Conservation (phyloP, 92 coral and sea anemone genomes). For the Umimayanthus chanpuru region DNA sequence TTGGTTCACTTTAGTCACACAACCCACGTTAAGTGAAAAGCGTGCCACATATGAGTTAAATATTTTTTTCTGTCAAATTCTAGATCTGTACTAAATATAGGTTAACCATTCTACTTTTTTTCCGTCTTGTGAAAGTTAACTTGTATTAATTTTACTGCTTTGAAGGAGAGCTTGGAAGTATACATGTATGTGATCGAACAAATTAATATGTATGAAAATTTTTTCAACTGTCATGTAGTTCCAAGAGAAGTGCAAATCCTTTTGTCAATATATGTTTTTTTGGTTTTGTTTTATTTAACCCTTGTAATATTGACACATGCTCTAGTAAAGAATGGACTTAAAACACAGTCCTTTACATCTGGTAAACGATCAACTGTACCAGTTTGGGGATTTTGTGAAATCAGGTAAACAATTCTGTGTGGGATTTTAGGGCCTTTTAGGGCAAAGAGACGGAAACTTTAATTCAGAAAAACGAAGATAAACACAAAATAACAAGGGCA, state of each 20-base stretch:
- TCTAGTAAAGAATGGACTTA: not conserved
- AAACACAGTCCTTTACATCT: not conserved
- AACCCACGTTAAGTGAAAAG: not conserved
- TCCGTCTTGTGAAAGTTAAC: not conserved
- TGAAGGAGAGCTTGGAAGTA: not conserved
- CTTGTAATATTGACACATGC: constrained; percentile 17
- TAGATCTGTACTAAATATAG: not conserved
- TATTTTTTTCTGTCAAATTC: not conserved
- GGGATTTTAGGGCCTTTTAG: not conserved
- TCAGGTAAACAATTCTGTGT: too few species aligned
- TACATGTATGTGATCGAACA: not conserved
- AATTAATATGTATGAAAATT: not conserved
- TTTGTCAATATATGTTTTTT: constrained; percentile 8
- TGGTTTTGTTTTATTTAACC: not conserved
- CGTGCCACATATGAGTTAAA: not conserved
- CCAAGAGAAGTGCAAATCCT: not conserved
- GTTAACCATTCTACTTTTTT: too few species aligned
- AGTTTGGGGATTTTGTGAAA: not conserved
- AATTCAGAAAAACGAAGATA: constrained; percentile 10
- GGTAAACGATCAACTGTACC: not conserved
- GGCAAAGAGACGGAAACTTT: constrained; percentile 5
- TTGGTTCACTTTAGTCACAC: constrained; percentile 3
- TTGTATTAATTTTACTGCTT: too few species aligned
- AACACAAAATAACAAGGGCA: constrained; percentile 18
- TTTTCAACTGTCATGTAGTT: not conserved